A percentile compares a stretch with the other conserved stretches of the same genome.
Evolutionary conservation across 1,140 invertebrate genomes (phyloP).

Genomic region (Arctopsyche grandis): DNA sequence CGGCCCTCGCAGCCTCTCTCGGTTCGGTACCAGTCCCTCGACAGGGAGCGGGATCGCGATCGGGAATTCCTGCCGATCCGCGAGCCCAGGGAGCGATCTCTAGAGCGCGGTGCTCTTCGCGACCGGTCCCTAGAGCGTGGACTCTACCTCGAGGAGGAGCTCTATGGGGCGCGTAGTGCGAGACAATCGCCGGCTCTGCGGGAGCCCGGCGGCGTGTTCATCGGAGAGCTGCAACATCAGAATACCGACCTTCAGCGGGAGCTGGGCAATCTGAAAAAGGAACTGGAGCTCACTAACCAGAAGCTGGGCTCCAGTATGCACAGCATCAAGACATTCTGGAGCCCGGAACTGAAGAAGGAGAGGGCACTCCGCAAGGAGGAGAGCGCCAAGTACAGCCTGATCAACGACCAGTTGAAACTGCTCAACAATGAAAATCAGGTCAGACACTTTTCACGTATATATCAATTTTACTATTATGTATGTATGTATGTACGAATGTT

Average conservation of each 20-base stretch:
- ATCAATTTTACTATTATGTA: background rate
- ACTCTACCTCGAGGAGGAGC: slow-evolving; percentile 78
- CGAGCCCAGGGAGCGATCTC: slow-evolving; percentile 72
- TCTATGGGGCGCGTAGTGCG: slow-evolving; percentile 77
- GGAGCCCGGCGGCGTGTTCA: slow-evolving; percentile 70
- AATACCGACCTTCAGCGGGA: slow-evolving; percentile 96
- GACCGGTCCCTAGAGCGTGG: slow-evolving; percentile 73
- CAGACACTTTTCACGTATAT: slow-evolving; percentile 58
- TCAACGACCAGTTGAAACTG: slow-evolving; percentile 96
- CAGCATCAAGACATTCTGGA: slow-evolving; percentile 99
- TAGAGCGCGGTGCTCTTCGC: slow-evolving; percentile 57
- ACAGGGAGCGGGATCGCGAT: slow-evolving; percentile 76
- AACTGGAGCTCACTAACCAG: slow-evolving; percentile 96
- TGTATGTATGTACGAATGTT: no score
- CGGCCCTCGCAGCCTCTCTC: slow-evolving; percentile 67
- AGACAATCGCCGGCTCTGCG: slow-evolving; percentile 77
- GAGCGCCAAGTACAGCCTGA: slow-evolving; percentile 94
- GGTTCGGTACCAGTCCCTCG: slow-evolving; percentile 80
- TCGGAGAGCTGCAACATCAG: slow-evolving; percentile 94
- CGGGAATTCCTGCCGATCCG: slow-evolving; percentile 85
- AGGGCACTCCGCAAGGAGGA: slow-evolving; percentile 96
- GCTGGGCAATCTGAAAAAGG: slow-evolving; percentile 94
- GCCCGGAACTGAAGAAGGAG: slow-evolving; percentile 98
- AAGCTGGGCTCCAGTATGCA: slow-evolving; percentile 99
- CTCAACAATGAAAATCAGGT: slow-evolving; percentile 98